These are phyloP conservation scores for Neotoxoptera formosana DNA, from an alignment of 1,140 invertebrate genomes.

Conservation along the genomic window DNA sequence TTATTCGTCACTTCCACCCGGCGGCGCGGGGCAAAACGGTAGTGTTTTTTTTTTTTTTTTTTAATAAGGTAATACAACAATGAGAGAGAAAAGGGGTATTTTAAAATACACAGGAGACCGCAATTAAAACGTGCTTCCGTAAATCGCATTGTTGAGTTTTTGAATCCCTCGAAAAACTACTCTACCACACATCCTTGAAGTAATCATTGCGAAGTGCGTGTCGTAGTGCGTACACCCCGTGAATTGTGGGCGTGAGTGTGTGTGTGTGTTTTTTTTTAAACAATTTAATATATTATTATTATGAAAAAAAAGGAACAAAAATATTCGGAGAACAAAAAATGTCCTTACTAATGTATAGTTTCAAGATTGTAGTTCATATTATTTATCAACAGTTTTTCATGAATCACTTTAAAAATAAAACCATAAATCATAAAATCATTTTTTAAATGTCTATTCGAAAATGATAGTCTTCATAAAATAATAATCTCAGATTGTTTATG, in stretches of 20 bases:
- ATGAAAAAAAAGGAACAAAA: neutral
- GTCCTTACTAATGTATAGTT: neutral
- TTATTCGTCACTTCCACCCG: slow-evolving; percentile 21
- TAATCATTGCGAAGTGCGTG: neutral
- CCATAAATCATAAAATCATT: neutral
- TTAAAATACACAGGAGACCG: slow-evolving; percentile 31
- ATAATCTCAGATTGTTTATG: neutral
- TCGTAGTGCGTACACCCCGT: neutral
- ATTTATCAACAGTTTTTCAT: neutral
- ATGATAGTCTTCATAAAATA: neutral
- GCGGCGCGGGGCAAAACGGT: neutral
- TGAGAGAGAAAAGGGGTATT: neutral
- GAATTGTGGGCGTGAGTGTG: neutral
- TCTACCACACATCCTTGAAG: neutral
- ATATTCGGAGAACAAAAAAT: neutral
- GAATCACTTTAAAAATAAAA: neutral
- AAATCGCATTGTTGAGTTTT: slow-evolving; percentile 43
- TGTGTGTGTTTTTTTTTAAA: neutral
- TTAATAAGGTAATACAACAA: slow-evolving; percentile 47
- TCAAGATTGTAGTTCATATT: neutral
- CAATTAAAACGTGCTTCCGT: slow-evolving; percentile 34
- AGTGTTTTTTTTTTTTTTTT: neutral
- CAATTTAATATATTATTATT: neutral
- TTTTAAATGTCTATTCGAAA: neutral
- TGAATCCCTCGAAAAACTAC: neutral